Evolutionary conservation across 2,113 vertebrate species (phyloP), one percentile per base, ranked within the genome.

Genomic region (Scortum barcoo): DNA sequence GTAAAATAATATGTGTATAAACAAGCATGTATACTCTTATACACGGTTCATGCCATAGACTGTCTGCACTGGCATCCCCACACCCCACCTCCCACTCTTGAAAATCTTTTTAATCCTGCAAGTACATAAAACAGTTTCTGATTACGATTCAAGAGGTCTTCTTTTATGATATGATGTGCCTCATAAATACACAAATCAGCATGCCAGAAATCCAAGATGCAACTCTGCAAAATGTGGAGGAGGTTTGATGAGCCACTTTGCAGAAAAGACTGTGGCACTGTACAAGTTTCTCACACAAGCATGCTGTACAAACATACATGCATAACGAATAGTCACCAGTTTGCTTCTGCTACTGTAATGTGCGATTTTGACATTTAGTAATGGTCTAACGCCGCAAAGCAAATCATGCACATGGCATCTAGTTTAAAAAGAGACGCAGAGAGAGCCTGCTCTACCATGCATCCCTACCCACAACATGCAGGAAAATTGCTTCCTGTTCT

Each of bases 401-500:
- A 24, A 48, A 54, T 66, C 26, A 40, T 76, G 33, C 22, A 66
- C 62, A 60, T 67, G 30, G 36, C 40, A 44, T 33, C 24, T 10
- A 54, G 58, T 53, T 63, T 51, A 86, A 72, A 72, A 81, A 5
- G 22, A 63, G 2, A 2, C 13, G 51, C 68, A 50, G 66, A 79
- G 73, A 87, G 63, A 84, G 33, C 16, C 36, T 19, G 19, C n/a
- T 78, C 40, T 63, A 19, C 63, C 26, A 61, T 80, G 67, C 26
- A 22, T 83, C 62, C 48, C 11, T 36, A 73, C 77, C 53, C 56
- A 78, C 36, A 73, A 72, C 54, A 75, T 57, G 54, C 74, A 79
- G 54, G n/a, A 63, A 57, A 88, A 63, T 17, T 86, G 85, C 78
- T 76, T 84, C 51, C 53, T 85, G 80, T 60, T 81, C 40, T 30